Conservation (phyloP, 2,113 vertebrate species). For the Phycodurus eques region DNA sequence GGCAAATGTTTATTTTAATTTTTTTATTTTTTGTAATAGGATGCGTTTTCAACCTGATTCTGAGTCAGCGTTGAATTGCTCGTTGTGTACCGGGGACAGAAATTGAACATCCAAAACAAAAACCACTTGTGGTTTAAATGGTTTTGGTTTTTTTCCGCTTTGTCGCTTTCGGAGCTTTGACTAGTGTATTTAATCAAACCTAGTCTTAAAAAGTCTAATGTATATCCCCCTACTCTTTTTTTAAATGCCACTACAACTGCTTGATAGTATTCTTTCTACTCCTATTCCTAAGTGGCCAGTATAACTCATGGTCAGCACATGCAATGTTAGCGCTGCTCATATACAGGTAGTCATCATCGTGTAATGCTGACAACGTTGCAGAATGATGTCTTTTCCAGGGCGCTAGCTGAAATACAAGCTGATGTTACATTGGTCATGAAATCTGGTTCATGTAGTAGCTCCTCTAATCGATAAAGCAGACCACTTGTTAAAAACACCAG, state of each 20-base stretch:
- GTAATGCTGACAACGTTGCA: slow-evolving; percentile 20
- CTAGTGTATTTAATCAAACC: neutral
- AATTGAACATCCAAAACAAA: too few relatives aligned
- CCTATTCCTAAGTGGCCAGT: neutral
- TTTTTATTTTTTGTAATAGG: too few relatives aligned
- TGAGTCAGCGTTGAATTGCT: too few relatives aligned
- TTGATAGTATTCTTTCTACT: neutral
- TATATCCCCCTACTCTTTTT: neutral
- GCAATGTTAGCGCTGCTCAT: neutral
- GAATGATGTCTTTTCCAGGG: slow-evolving; percentile 34
- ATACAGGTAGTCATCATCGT: neutral
- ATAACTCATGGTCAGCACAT: neutral
- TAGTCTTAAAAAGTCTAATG: neutral
- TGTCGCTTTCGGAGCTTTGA: too few relatives aligned
- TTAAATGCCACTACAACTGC: neutral
- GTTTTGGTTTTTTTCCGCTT: too few relatives aligned
- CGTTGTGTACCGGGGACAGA: too few relatives aligned
- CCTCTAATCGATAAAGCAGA: slow-evolving; percentile 7
- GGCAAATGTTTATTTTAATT: too few relatives aligned
- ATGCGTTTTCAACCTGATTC: too few relatives aligned
- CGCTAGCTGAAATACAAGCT: slow-evolving; percentile 20
- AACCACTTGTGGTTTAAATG: too few relatives aligned
- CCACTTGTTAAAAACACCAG: neutral
- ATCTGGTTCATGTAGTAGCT: neutral
- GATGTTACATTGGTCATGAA: slow-evolving; percentile 11